A percentile compares a stretch with the other conserved stretches of the same genome.
Conservation (phyloP, 2,888 invertebrate species). For the Lepidocyrtinus sp. region DNA sequence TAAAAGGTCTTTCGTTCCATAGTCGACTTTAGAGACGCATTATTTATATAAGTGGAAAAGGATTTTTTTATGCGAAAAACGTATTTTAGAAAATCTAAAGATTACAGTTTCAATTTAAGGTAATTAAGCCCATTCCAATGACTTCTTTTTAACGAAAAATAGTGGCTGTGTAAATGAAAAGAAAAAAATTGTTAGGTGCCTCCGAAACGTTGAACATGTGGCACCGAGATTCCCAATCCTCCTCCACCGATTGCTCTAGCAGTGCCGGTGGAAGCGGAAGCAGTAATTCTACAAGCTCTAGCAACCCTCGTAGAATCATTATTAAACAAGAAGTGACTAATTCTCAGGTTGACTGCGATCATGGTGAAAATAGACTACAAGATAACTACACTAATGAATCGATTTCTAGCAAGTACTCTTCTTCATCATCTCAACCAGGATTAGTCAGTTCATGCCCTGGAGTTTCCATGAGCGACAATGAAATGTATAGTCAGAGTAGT, state of each 20-base stretch:
- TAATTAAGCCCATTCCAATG: too few species aligned
- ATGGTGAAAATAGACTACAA: constrained; percentile 4
- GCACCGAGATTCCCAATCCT: constrained; percentile 38
- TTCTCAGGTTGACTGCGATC: constrained; percentile 31
- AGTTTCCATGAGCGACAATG: constrained; percentile 46
- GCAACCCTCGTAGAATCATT: constrained; percentile 29
- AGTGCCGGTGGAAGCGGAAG: constrained; percentile 4
- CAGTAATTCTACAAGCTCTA: constrained; percentile 15
- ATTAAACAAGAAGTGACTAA: constrained; percentile 46
- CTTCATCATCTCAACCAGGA: not conserved
- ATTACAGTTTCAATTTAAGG: too few species aligned
- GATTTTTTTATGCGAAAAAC: too few species aligned
- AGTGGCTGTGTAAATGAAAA: not conserved
- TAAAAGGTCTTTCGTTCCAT: too few species aligned
- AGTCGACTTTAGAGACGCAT: too few species aligned
- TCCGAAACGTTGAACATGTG: constrained; percentile 32
- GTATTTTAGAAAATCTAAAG: too few species aligned
- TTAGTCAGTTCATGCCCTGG: constrained; percentile 23
- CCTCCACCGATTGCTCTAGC: constrained; percentile 38
- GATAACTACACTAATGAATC: constrained; percentile 17
- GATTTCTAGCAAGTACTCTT: constrained; percentile 14
- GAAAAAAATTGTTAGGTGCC: not conserved
- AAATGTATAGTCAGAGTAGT: constrained; percentile 47
- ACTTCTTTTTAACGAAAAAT: constrained; percentile 26
- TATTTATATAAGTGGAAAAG: too few species aligned